Evolutionary conservation across 2,113 vertebrate genomes (phyloP), one percentile per base, ranked within the genome.

Genomic region (Balaeniceps rex): DNA sequence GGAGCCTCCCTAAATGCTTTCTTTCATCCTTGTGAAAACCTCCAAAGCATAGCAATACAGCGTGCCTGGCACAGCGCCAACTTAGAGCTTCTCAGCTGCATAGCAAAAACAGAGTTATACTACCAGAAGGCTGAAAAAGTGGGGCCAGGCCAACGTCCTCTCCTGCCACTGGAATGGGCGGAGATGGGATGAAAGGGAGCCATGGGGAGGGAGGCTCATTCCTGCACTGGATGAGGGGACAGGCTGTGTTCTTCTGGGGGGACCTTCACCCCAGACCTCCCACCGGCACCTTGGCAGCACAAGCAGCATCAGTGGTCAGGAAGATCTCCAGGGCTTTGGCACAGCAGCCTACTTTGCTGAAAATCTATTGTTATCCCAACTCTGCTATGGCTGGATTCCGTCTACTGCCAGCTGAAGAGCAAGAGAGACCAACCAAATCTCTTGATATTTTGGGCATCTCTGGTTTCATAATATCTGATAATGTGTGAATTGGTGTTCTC

Each of bases 1-100:
- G 95, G 95, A 97, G 91, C 94, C 95, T 94, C 94, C 95, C 95
- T 97, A 96, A 97, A 96, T 95, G 96, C 91, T 91, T 93, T 70
- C 89, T 96, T 97, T 96, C 96, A 97, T 95, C 89, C 95, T 74
- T 66, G 66, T 94, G 91, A 82, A 96, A 95, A 71, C 83, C 94
- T 94, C 94, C 91, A 85, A 97, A 97, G 96, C 93, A 85, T 29
- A 95, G 94, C 94, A 96, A 92, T 90, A 63, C 93, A 97, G 90
- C 1, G 5, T 55, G 69, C 75, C 82, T 96, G 96, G 94, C 64
- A 0, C 63, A 7, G 25, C 0, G 87, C 96, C 96, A 96, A 25
- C 47, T 9, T 1, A 8, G 74, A 91, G 92, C 85, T 80, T 57
- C 93, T 97, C 96, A 90, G 96, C 96, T 94, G 94, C 94, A 83